These are phyloP conservation scores for Antigone vipio DNA, from an alignment of 2,113 vertebrate species.

Conservation along the genomic window DNA sequence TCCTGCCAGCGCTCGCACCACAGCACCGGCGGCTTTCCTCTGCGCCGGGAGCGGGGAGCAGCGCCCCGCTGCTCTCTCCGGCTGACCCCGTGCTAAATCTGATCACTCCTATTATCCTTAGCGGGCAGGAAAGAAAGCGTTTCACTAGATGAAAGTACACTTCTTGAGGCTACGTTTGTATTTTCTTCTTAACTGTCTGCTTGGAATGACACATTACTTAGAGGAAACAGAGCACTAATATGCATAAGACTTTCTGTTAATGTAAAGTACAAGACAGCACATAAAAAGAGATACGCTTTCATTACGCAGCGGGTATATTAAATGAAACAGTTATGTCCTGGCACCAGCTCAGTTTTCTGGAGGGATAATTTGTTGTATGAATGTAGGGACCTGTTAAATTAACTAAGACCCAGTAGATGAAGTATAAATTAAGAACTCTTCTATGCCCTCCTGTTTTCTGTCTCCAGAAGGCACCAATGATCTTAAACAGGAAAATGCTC, in stretches of 20 bases:
- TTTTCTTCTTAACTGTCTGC: not conserved
- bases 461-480: not conserved
- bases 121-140: not conserved
- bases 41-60: not conserved
- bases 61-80: fast-evolving
- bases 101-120: fast-evolving
- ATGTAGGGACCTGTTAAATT: slow-evolving; percentile 17
- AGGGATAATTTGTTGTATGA: not conserved
- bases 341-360: not conserved
- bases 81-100: not conserved
- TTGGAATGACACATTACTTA: not conserved
- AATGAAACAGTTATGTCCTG: not conserved
- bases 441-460: not conserved
- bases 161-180: not conserved
- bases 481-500: not conserved
- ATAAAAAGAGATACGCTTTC: not conserved
- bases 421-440: not conserved
- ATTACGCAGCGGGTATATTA: not conserved
- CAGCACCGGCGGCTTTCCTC: not conserved
- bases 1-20: fast-evolving
- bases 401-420: not conserved
- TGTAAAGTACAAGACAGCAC: not conserved
- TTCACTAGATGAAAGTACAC: not conserved
- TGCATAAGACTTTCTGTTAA: not conserved
- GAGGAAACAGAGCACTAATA: not conserved